phyloP scores from a whole-genome alignment of 2,113 vertebrate genomes.

The Caloenas nicobarica region DNA sequence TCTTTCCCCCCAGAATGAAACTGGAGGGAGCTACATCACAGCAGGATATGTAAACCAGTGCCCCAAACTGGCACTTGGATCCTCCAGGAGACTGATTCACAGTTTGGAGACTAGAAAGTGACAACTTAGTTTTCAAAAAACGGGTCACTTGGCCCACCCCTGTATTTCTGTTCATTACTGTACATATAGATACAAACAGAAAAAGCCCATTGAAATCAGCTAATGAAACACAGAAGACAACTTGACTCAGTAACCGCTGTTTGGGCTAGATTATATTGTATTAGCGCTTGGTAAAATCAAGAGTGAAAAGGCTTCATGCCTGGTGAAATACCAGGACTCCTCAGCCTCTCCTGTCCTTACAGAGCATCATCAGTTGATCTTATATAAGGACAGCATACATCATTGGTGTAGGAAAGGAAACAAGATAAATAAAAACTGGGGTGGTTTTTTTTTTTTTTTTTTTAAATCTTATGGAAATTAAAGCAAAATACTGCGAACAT shows the following conservation, averaged over 20 bases:
- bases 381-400: accelerated
- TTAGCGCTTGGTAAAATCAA: background rate
- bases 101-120: background rate
- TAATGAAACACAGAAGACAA: background rate
- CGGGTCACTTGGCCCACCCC: background rate
- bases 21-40: background rate
- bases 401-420: background rate
- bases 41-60: accelerated
- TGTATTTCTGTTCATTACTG: background rate
- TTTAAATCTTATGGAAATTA: background rate
- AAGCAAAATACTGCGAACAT: background rate
- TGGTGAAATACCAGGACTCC: background rate
- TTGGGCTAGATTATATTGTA: background rate
- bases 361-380: background rate
- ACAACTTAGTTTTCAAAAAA: background rate
- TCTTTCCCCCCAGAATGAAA: background rate
- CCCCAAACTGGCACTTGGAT: background rate
- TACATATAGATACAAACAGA: background rate
- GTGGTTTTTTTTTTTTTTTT: too few species aligned
- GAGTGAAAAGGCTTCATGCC: background rate
- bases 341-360: background rate
- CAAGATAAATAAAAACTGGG: background rate
- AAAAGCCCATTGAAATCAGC: background rate
- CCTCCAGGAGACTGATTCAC: background rate
- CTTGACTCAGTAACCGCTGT: background rate